A percentile compares a stretch with the other conserved stretches of the same genome.
Evolutionary conservation across 2,113 vertebrate species (phyloP).

Genomic region (Neofelis nebulosa): DNA sequence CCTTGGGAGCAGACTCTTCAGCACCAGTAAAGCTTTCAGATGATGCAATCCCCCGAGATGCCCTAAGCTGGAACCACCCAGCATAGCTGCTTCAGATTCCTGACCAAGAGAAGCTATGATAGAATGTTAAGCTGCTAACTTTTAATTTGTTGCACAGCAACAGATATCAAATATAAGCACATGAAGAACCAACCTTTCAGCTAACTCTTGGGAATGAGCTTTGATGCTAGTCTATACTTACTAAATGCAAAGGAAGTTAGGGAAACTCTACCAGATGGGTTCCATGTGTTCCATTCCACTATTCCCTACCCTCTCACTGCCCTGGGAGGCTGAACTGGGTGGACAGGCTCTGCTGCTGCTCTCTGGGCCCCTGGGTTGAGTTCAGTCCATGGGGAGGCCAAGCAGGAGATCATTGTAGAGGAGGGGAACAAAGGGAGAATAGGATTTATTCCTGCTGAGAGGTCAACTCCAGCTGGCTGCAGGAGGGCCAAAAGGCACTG

Average conservation of each 20-base stretch:
- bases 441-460: neutral
- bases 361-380: neutral
- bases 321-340: neutral
- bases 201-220: neutral
- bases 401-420: neutral
- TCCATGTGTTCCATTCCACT: neutral
- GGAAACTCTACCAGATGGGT: neutral
- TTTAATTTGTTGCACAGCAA: neutral
- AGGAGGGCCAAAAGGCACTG: neutral
- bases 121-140: neutral
- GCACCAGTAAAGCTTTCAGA: neutral
- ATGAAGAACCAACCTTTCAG: neutral
- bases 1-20: neutral
- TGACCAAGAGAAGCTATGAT: neutral
- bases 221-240: neutral
- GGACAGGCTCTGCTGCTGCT: neutral
- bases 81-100: neutral
- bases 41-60: neutral
- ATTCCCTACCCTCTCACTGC: neutral
- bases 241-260: neutral
- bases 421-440: neutral
- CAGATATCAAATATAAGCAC: neutral
- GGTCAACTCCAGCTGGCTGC: neutral
- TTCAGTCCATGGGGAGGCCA: neutral
- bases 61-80: neutral